Evolutionary conservation across 2,888 invertebrate species (phyloP).

Genomic region (Epiblema foenella): DNA sequence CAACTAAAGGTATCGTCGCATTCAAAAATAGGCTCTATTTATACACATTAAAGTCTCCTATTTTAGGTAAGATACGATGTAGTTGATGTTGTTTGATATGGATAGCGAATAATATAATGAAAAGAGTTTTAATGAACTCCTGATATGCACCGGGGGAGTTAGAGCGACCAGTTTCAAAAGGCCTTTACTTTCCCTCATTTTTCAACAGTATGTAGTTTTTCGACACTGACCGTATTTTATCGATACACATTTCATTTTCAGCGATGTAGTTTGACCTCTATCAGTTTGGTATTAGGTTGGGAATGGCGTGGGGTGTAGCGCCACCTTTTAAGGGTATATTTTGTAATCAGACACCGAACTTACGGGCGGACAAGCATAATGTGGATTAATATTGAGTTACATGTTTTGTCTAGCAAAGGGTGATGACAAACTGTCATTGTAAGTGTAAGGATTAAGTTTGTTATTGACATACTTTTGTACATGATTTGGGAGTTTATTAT

Average conservation of each 20-base stretch:
- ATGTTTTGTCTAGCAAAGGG: conserved; percentile 19
- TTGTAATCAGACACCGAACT: conserved; percentile 48
- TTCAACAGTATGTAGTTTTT: conserved; percentile 47
- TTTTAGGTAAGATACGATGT: background rate
- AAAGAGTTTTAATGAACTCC: conserved; percentile 72
- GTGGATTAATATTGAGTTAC: conserved; percentile 45
- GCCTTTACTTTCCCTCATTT: conserved; percentile 43
- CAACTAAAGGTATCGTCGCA: background rate
- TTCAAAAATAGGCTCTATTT: background rate
- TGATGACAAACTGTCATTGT: background rate
- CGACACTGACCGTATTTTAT: conserved; percentile 50
- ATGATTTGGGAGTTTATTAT: too few relatives aligned
- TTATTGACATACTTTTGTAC: background rate
- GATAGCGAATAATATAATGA: conserved; percentile 53
- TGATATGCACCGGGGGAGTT: conserved; percentile 57
- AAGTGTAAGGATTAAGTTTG: background rate
- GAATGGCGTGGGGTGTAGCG: background rate
- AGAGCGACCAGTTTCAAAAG: conserved; percentile 51
- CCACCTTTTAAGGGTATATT: conserved; percentile 39
- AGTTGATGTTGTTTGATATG: conserved; percentile 16
- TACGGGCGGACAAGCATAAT: conserved; percentile 47
- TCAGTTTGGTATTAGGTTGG: conserved; percentile 1
- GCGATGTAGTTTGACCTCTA: conserved; percentile 36
- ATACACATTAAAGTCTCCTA: background rate
- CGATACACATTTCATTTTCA: conserved; percentile 31